phyloP scores from a whole-genome alignment of 1,140 invertebrate species.

The Drosophila ogumai region DNA sequence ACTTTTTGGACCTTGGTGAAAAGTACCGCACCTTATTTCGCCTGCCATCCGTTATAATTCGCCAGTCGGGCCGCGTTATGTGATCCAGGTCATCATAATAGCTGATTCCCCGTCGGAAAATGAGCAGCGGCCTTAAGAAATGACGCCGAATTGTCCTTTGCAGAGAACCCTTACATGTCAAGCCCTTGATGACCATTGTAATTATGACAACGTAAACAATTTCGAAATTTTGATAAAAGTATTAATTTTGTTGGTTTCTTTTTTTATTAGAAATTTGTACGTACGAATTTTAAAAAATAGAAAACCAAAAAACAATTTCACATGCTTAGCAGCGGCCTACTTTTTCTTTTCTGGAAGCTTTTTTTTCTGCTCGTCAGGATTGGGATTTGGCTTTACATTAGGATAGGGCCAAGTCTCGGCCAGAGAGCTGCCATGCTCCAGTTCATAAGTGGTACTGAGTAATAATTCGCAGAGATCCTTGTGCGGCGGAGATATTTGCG shows the following conservation, averaged over 20 bases:
- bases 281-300: background rate
- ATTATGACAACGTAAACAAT: background rate
- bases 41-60: background rate
- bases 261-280: background rate
- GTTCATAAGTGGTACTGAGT: conserved; percentile 91
- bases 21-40: conserved; percentile 19
- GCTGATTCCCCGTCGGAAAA: background rate
- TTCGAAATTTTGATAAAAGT: background rate
- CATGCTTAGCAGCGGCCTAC: conserved; percentile 9
- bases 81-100: conserved; percentile 12
- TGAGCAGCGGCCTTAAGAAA: background rate
- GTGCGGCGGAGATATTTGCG: conserved; percentile 91
- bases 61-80: conserved; percentile 14
- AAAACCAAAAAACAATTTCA: background rate
- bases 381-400: conserved; percentile 12
- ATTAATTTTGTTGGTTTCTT: background rate
- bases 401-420: conserved; percentile 70
- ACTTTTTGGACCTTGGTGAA: background rate
- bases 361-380: background rate
- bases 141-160: background rate
- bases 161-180: background rate
- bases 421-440: conserved; percentile 88
- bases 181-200: background rate
- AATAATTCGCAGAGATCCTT: conserved; percentile 90
- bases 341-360: conserved; percentile 6